Base-by-base conservation (phyloP, 2,113 vertebrate genomes). In the Heloderma charlesbogerti region DNA sequence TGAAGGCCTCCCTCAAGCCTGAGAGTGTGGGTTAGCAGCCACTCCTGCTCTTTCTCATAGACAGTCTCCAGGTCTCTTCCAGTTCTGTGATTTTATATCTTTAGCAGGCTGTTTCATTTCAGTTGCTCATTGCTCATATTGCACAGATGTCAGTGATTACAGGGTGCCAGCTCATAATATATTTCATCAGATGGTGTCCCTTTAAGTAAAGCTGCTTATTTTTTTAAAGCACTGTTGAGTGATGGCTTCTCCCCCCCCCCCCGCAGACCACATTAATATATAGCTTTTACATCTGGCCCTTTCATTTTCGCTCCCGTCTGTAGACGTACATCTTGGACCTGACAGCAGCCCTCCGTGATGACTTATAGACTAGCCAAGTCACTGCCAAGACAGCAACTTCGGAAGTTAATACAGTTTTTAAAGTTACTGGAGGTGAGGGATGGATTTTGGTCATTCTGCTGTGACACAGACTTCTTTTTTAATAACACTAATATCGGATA, bases 351-450 rank as follows among this genome's bases (percentile, higher is more conserved):
- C 67, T 92, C 90, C 81, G 40, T 83, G 71, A 25, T 91, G 84
- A 88, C 69, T 89, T 82, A 84, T 71, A 54, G 69, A n/a, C 34
- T 25, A 86, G 69, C 45, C 54, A 43, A 79, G 43, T 91, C 87
- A 91, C 84, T 18, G 20, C 72, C 78, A 95, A 29, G 86, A 6
- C 37, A 89, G 48, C 45, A 89, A 82, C 92, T 95, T 94, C 45
- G 87, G 51, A 90, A 92, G 92, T n/a, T 0, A 94, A 91, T 81
- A 84, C 84, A 34, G 84, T 94, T 95, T 93, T 94, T 94, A 91
- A 89, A 94, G n/a, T 74, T 87, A 84, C 60, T 48, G 66, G 77
- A 91, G 34, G 34, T 86, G 83, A 31, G 2, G 66, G 89, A 87
- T 60, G 25, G 18, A 88, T 83, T 87, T 82, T 29, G 3, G 77